Evolutionary conservation across 1,140 invertebrate genomes (phyloP).

Genomic region (Physella acuta): DNA sequence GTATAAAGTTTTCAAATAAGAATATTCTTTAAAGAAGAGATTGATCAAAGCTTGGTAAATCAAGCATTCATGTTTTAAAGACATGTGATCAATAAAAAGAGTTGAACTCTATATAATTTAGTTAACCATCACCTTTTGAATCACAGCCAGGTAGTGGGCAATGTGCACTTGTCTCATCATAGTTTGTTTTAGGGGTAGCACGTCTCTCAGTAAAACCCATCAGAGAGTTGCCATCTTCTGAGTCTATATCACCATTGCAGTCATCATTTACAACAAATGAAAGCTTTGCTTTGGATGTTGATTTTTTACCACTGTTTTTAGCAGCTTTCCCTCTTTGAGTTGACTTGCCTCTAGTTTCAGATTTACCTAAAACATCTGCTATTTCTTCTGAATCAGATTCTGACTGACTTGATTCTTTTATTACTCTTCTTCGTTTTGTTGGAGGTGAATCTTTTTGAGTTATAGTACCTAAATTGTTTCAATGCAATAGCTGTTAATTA

Average conservation of each 20-base stretch:
- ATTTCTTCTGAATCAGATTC: slow-evolving; percentile 32
- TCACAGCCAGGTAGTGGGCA: slow-evolving; percentile 88
- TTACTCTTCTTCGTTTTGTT: slow-evolving; percentile 13
- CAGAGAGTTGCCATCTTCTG: slow-evolving; percentile 18
- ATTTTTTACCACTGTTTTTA: slow-evolving; percentile 8
- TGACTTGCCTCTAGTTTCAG: slow-evolving; percentile 10
- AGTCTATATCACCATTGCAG: slow-evolving; percentile 24
- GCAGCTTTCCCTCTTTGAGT: background rate
- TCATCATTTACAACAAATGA: slow-evolving; percentile 16
- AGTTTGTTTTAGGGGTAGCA: slow-evolving; percentile 47
- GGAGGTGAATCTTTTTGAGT: background rate
- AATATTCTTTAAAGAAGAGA: too few relatives aligned
- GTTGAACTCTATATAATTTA: too few relatives aligned
- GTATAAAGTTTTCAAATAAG: background rate
- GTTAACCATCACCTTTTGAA: slow-evolving; percentile 68
- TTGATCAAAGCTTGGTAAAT: too few relatives aligned
- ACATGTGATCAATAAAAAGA: too few relatives aligned
- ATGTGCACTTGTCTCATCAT: slow-evolving; percentile 56
- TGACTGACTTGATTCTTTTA: slow-evolving; percentile 8
- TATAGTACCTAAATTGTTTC: background rate
- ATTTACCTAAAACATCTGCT: slow-evolving; percentile 19
- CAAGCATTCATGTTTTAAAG: too few relatives aligned
- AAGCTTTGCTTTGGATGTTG: slow-evolving; percentile 3
- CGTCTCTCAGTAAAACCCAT: slow-evolving; percentile 47
- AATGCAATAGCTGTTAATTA: background rate